Conservation (phyloP, 2,113 vertebrate species). For the Heloderma charlesbogerti region DNA sequence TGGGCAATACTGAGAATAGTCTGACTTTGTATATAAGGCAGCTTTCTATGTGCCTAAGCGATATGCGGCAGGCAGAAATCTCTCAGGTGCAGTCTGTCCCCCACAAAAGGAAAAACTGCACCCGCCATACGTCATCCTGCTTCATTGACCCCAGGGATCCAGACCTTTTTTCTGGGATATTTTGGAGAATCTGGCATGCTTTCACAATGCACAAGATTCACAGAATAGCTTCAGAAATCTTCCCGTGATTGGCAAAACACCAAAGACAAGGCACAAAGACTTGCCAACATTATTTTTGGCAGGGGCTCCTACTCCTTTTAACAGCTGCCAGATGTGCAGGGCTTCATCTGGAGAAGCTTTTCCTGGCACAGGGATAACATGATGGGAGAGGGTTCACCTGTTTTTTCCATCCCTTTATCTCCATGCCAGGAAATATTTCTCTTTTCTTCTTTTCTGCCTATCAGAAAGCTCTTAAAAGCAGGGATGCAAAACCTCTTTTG, state of each 20-base stretch:
- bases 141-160: no score
- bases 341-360: no score
- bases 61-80: background rate
- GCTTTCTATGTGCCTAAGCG: background rate
- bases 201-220: background rate
- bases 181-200: background rate
- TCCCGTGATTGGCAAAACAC: background rate
- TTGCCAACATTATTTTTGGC: background rate
- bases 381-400: background rate
- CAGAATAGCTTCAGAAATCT: background rate
- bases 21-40: background rate
- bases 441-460: no score
- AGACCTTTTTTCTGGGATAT: no score
- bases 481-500: no score
- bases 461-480: no score
- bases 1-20: background rate
- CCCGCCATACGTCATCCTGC: background rate
- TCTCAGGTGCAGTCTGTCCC: background rate
- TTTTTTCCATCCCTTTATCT: background rate
- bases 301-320: background rate
- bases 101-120: background rate
- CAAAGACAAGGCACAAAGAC: background rate
- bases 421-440: background rate
- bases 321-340: background rate
- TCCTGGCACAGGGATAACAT: background rate